Conservation (phyloP, 2,888 invertebrate species). For the Hecatera dysodea region DNA sequence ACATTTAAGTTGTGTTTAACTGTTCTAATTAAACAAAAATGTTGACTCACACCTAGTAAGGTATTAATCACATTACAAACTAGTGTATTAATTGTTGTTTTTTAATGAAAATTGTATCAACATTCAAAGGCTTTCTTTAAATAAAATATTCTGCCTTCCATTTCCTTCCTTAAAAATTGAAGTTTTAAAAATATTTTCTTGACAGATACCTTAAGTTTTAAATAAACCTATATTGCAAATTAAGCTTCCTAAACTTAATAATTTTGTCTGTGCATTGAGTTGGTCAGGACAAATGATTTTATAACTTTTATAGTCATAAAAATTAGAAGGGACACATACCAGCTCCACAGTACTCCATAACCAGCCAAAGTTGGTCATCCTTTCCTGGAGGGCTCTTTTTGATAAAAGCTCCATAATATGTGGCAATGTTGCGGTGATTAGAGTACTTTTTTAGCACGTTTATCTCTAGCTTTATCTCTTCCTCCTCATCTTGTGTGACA, state of each 20-base stretch:
- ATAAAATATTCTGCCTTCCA: no score
- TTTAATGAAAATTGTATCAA: no score
- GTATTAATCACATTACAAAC: constrained; percentile 13
- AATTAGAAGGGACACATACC: constrained; percentile 85
- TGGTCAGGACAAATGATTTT: constrained; percentile 1
- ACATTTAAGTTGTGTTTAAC: constrained; percentile 36
- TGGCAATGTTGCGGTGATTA: constrained; percentile 99
- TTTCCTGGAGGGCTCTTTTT: constrained; percentile 99
- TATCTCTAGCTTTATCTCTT: constrained; percentile 99
- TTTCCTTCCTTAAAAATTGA: no score
- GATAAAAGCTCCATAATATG: constrained; percentile 99
- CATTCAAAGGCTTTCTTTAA: no score
- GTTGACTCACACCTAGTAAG: constrained; percentile 24
- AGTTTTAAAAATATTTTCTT: no score
- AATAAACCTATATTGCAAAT: no score
- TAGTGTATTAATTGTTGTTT: no score
- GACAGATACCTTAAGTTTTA: no score
- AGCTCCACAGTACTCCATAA: constrained; percentile 99
- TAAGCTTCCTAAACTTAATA: no score
- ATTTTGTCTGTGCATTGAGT: no score
- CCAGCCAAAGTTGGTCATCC: constrained; percentile 99
- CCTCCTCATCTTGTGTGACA: constrained; percentile 99
- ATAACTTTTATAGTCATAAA: background rate
- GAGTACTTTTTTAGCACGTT: constrained; percentile 99
- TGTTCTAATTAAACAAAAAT: constrained; percentile 39